Conservation (phyloP, 2,888 invertebrate species). For the Acanthacorydalis orientalis region DNA sequence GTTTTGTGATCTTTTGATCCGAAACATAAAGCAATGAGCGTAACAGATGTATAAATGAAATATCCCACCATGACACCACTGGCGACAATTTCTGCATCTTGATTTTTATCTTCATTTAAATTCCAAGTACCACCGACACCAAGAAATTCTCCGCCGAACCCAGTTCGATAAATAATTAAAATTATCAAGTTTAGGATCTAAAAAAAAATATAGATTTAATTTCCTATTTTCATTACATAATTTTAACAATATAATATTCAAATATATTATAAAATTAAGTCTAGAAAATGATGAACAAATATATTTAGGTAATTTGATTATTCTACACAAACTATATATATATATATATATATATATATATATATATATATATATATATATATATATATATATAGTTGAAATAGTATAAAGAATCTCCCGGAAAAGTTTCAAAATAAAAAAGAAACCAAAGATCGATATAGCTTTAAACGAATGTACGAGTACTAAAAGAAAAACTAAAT, state of each 20-base stretch:
- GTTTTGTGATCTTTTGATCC: conserved; percentile 63
- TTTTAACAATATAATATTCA: not conserved
- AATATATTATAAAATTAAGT: too few relatives aligned
- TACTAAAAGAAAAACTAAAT: too few relatives aligned
- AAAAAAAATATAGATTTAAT: conserved; percentile 14
- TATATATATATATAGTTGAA: too few relatives aligned
- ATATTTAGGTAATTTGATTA: too few relatives aligned
- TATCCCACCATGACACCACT: conserved; percentile 77
- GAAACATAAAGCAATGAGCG: conserved; percentile 58
- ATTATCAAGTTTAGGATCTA: conserved; percentile 72
- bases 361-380: too few relatives aligned
- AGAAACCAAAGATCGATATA: too few relatives aligned
- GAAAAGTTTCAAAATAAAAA: too few relatives aligned
- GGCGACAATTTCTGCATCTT: conserved; percentile 76
- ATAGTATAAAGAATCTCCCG: too few relatives aligned
- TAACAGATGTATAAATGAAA: conserved; percentile 66
- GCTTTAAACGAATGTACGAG: too few relatives aligned
- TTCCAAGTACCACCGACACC: conserved; percentile 85
- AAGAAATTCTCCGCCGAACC: conserved; percentile 66
- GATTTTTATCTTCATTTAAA: conserved; percentile 72
- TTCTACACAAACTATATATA: too few relatives aligned
- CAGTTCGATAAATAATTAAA: conserved; percentile 63
- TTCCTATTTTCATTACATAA: not conserved
- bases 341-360: too few relatives aligned
- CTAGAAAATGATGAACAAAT: too few relatives aligned